Evolutionary conservation across 2,888 invertebrate genomes (phyloP).

Genomic region (Leptogaster cylindrica): DNA sequence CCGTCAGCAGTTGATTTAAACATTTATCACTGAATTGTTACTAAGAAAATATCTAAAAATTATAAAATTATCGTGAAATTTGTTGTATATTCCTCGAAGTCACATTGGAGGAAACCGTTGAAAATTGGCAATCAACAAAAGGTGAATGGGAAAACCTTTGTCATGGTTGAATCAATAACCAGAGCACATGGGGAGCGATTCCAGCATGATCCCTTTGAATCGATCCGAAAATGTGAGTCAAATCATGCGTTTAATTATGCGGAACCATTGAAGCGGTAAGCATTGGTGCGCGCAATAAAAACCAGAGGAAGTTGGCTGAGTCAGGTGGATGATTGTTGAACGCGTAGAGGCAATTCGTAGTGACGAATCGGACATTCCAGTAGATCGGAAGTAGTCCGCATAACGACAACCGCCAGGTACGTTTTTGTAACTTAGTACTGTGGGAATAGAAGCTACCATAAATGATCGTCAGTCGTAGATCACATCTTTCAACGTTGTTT

Average conservation of each 20-base stretch:
- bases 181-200: too few species aligned
- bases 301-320: constrained; percentile 31
- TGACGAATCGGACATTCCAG: constrained; percentile 34
- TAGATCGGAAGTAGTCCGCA: constrained; percentile 22
- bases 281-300: neutral
- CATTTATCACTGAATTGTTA: too few species aligned
- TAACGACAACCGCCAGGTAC: constrained; percentile 5
- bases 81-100: too few species aligned
- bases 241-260: constrained; percentile 38
- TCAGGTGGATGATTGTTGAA: constrained; percentile 20
- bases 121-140: too few species aligned
- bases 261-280: neutral
- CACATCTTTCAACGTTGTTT: constrained; percentile 3
- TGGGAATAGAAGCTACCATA: constrained; percentile 36
- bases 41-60: too few species aligned
- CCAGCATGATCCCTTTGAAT: too few species aligned
- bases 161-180: too few species aligned
- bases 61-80: too few species aligned
- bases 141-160: too few species aligned
- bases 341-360: constrained; percentile 11
- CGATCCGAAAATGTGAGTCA: neutral
- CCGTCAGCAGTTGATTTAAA: too few species aligned
- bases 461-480: neutral
- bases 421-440: neutral
- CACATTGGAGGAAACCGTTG: too few species aligned